phyloP scores from a whole-genome alignment of 1,140 invertebrate genomes.

The Hyles vespertilio region DNA sequence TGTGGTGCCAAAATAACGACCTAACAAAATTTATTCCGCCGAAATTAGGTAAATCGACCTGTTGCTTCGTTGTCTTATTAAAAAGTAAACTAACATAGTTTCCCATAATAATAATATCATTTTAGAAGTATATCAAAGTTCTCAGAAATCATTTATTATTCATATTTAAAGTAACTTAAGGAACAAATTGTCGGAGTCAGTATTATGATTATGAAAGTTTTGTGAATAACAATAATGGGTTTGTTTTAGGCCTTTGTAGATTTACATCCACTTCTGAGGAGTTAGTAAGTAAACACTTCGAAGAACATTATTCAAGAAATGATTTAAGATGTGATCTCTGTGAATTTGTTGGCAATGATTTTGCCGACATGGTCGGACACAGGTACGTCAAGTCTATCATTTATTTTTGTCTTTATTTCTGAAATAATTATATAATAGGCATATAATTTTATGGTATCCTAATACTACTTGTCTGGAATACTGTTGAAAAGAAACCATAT shows the following conservation, averaged over 20 bases:
- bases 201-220: no score
- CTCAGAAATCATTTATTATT: neutral
- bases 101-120: neutral
- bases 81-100: neutral
- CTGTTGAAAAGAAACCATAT: no score
- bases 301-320: slow-evolving; percentile 33
- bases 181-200: no score
- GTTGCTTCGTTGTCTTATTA: neutral
- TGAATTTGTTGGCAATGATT: slow-evolving; percentile 37
- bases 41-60: no score
- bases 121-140: neutral
- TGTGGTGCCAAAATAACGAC: no score
- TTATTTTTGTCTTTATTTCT: neutral
- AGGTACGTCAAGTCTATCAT: slow-evolving; percentile 27
- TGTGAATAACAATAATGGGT: no score
- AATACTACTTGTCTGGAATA: no score
- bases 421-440: no score
- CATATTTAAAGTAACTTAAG: slow-evolving; percentile 1
- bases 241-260: slow-evolving; percentile 46
- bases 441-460: no score
- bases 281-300: slow-evolving; percentile 33
- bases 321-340: slow-evolving; percentile 42
- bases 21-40: no score
- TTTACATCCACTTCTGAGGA: slow-evolving; percentile 13
- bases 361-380: slow-evolving; percentile 43